Base-by-base conservation (phyloP, 2,888 invertebrate genomes). In the Periphyllus acericola region DNA sequence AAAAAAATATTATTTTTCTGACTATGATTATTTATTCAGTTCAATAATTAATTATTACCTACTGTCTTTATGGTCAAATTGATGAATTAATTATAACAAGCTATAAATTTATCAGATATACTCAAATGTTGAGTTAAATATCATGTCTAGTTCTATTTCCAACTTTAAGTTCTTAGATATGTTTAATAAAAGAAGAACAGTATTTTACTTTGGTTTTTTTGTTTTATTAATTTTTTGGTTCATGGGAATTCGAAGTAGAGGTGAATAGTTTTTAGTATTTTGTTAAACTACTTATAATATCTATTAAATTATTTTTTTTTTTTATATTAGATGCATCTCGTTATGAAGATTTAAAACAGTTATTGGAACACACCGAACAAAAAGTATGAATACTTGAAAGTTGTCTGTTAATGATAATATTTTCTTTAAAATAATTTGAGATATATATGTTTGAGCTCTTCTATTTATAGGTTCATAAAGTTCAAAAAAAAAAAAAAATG, bases 321-420 rank as follows among this genome's bases (percentile, higher is more conserved):
- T 86, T 89, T 89, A 79, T 55, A 80, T 80, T 83, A 89, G 89
- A 89, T 86, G 89, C 89, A 72, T 89, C 90, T 52, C 89, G 89
- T 55, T 90, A 89, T 89, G 89, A 90, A 71, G 89, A 89, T 40
- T 90, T 90, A 90, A 90, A 89, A 72, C 89, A 90, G 32, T 86
- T 90, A 17, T 89, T 90, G 85, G 90, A 90, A 60, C 32, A 74
- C 3, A 81, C 80, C 14, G 29, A 79, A 86, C 55, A 84, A 52
- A 25, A 84, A 84, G 84, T 84, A 84, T 66, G 32, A 34, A 84
- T 17, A 9, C 29, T 36, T n/a, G 74, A 5, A 0, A 36, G 19
- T 83, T 74, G 52, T 29, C 36, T 74, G 29, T 46, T 46, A 14
- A n/a, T 74, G 74, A 71, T 25, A 76, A n/a, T 3, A 21, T 74